phyloP scores from a whole-genome alignment of 2,888 invertebrate genomes.

The Labia minor region DNA sequence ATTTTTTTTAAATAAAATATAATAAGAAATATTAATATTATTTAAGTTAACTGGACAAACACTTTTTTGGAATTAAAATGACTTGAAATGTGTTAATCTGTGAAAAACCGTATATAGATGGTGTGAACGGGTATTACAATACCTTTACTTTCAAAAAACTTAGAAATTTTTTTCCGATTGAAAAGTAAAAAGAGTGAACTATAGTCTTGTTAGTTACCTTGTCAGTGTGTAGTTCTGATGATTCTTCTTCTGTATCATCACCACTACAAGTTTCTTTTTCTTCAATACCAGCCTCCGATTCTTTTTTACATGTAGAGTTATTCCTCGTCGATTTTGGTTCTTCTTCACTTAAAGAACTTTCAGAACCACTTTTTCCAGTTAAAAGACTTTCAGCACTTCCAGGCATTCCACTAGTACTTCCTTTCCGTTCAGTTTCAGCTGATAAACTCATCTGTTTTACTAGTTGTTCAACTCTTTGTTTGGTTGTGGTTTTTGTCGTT shows the following conservation, averaged over 20 bases:
- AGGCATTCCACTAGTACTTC: background rate
- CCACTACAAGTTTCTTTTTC: constrained; percentile 30
- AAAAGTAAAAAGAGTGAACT: no score
- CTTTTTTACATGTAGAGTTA: constrained; percentile 27
- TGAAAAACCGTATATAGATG: no score
- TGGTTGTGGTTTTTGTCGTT: constrained; percentile 35
- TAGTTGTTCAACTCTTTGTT: constrained; percentile 51
- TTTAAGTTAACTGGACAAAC: no score
- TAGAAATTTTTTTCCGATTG: no score
- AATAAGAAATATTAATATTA: no score
- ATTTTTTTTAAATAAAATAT: no score
- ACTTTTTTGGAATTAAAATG: no score
- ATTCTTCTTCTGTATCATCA: constrained; percentile 22
- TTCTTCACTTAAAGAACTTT: constrained; percentile 70
- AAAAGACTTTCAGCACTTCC: constrained; percentile 38
- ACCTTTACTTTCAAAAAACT: no score
- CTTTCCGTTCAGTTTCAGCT: constrained; percentile 37
- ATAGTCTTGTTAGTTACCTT: no score
- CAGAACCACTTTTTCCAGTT: constrained; percentile 68
- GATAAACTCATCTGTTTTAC: constrained; percentile 74
- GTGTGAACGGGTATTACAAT: no score
- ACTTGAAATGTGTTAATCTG: no score
- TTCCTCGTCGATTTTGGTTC: constrained; percentile 56
- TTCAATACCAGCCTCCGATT: constrained; percentile 28
- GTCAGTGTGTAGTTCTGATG: no score